A percentile compares a stretch with the other conserved stretches of the same genome.
These are phyloP conservation scores for Neuroscelio doddi DNA, from an alignment of 2,888 invertebrate species.

Conservation along the genomic window DNA sequence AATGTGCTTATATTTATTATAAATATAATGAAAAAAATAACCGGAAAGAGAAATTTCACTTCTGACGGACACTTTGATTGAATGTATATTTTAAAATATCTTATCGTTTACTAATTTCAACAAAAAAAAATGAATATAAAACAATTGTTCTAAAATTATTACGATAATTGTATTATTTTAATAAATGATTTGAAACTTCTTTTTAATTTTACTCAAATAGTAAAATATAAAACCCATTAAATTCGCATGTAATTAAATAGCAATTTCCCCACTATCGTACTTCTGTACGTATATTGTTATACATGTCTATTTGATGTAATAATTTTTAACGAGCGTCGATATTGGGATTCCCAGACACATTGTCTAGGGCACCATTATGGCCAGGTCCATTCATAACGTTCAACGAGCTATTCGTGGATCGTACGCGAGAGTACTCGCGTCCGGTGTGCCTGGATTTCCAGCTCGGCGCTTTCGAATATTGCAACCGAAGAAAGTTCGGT, in stretches of 20 bases:
- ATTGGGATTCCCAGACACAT: slow-evolving; percentile 56
- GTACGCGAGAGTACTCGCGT: slow-evolving; percentile 29
- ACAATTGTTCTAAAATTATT: too few species aligned
- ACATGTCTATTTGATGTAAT: slow-evolving; percentile 46
- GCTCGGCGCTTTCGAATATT: slow-evolving; percentile 48
- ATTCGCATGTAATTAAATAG: slow-evolving; percentile 24
- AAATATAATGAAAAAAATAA: too few species aligned
- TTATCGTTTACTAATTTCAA: too few species aligned
- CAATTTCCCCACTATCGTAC: slow-evolving; percentile 30
- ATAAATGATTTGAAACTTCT: too few species aligned
- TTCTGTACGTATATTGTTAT: slow-evolving; percentile 27
- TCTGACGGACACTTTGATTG: too few species aligned
- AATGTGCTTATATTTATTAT: too few species aligned
- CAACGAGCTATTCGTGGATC: slow-evolving; percentile 40
- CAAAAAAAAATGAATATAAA: too few species aligned
- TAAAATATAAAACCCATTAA: too few species aligned
- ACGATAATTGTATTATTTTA: too few species aligned
- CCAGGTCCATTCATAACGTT: slow-evolving; percentile 42
- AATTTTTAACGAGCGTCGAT: slow-evolving; percentile 56
- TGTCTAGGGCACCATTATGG: slow-evolving; percentile 45
- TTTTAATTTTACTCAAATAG: too few species aligned
- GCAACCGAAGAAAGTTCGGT: slow-evolving; percentile 29
- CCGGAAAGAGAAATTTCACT: too few species aligned
- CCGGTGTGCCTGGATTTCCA: slow-evolving; percentile 44
- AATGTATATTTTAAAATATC: too few species aligned